A percentile compares a stretch with the other conserved stretches of the same genome.
Evolutionary conservation across 2,113 vertebrate genomes (phyloP).

Genomic region (Eulemur rufifrons): DNA sequence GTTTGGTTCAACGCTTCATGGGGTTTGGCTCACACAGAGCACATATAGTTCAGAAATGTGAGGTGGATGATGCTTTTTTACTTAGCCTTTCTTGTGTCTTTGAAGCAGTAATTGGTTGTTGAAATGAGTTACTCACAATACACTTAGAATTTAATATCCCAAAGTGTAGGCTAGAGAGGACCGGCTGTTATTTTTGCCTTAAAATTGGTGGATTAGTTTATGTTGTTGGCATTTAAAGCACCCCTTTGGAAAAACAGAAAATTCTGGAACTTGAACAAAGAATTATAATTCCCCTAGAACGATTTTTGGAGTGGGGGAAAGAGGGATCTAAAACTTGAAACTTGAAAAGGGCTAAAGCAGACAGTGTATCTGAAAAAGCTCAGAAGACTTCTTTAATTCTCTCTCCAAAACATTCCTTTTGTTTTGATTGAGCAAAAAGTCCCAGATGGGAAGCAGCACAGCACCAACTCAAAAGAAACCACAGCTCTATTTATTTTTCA

Average conservation of each 20-base stretch:
- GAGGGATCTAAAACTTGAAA: conserved; percentile 2
- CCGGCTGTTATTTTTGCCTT: conserved; percentile 59
- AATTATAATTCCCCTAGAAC: background rate
- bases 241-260: conserved; percentile 13
- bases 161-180: conserved; percentile 50
- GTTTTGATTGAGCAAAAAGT: conserved; percentile 68
- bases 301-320: background rate
- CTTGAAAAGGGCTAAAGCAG: conserved; percentile 43
- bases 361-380: conserved; percentile 21
- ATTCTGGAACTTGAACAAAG: conserved; percentile 22
- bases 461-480: conserved; percentile 56
- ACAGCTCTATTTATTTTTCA: conserved; percentile 66
- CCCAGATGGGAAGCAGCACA: conserved; percentile 18
- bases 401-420: conserved; percentile 29
- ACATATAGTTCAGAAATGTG: conserved; percentile 28
- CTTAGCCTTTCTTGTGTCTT: conserved; percentile 56
- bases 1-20: conserved; percentile 67
- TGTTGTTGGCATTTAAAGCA: conserved; percentile 42
- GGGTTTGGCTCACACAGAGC: conserved; percentile 59
- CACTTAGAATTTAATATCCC: conserved; percentile 42
- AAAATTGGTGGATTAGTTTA: conserved; percentile 41
- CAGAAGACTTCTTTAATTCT: conserved; percentile 29
- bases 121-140: conserved; percentile 72
- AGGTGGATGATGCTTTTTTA: conserved; percentile 47
- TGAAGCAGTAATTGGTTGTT: conserved; percentile 61